Base-by-base conservation (phyloP, 2,113 vertebrate genomes). In the Microtus richardsoni region DNA sequence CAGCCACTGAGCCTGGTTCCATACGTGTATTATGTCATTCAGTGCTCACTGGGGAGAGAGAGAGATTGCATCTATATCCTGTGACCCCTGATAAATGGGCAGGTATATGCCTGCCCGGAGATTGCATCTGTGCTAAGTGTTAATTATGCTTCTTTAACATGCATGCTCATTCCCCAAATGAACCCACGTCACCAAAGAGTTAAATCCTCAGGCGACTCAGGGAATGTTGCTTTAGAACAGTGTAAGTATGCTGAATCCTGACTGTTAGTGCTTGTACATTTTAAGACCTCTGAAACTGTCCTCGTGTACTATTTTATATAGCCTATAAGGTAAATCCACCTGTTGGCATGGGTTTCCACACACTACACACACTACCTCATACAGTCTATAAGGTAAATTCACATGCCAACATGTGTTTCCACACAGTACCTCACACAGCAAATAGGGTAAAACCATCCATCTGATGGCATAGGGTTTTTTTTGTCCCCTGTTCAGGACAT, bases 281-380 rank as follows among this genome's bases (percentile, higher is more conserved):
- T 92, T 66, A 92, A 95, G 94, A 73, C 22, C n/a, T 96, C 85
- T 85, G 41, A 73, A 85, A 10, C 14, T 92, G 71, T 22, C 80
- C 14, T 82, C n/a, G 26, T 14, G 33, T 14, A 12, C 1, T 44
- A 28, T 30, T 14, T 1, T 13, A 2, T 7, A 26, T 12, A 70
- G n/a, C 28, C 74, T 89, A n/a, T 62, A 58, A 44, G 41, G 60
- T 26, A 19, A 89, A 21, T 47, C 6, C 28, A 52, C 26, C 10
- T 30, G 47, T 14, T 62, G 13, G 87, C 44, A n/a, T 90, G 68
- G 80, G 17, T 54, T n/a, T 52, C 22, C 17, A 58, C 5, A 58
- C 54, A 58, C 17, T 19, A 58, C n/a, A 44, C 22, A 47, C 13
- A 12, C 1, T 44, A 28, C 36, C 21, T 1, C 7, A 1, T 7